A percentile compares a stretch with the other conserved stretches of the same genome.
Evolutionary conservation across 1,140 invertebrate genomes (phyloP).

Genomic region (Atta colombica): DNA sequence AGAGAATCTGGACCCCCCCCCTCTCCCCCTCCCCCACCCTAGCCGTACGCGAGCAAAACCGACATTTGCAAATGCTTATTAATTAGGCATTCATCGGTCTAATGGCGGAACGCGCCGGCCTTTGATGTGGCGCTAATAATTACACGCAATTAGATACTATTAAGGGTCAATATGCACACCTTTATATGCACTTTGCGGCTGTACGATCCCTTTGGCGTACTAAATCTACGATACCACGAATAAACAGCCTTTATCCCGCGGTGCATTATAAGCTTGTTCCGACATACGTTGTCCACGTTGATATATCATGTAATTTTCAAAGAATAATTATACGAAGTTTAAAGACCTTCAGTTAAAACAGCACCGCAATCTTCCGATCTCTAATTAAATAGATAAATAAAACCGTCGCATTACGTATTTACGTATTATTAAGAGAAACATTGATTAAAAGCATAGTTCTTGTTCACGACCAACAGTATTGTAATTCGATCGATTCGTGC

Average conservation of each 20-base stretch:
- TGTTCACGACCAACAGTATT: neutral
- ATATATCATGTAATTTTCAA: neutral
- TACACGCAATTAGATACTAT: conserved; percentile 57
- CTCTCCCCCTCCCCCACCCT: neutral
- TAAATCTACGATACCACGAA: conserved; percentile 36
- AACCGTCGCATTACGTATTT: neutral
- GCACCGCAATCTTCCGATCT: neutral
- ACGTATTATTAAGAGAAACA: neutral
- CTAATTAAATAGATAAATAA: conserved; percentile 6
- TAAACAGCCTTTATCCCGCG: conserved; percentile 43
- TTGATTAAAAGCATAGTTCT: neutral
- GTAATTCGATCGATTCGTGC: conserved; percentile 18
- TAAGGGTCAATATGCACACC: conserved; percentile 50
- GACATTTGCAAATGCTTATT: conserved; percentile 72
- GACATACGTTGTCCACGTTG: neutral
- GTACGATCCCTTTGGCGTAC: conserved; percentile 37
- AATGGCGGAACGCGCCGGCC: conserved; percentile 34
- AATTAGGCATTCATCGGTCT: conserved; percentile 68
- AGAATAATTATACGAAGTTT: conserved; percentile 19
- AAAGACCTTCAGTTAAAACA: neutral
- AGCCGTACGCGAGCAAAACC: conserved; percentile 62
- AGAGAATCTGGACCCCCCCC: conserved; percentile 32
- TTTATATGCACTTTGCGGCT: conserved; percentile 55
- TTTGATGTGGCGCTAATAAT: conserved; percentile 55
- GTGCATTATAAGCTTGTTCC: neutral